A percentile compares a stretch with the other conserved stretches of the same genome.
Conservation (phyloP, 1,140 invertebrate species). For the Brachionus calyciflorus region DNA sequence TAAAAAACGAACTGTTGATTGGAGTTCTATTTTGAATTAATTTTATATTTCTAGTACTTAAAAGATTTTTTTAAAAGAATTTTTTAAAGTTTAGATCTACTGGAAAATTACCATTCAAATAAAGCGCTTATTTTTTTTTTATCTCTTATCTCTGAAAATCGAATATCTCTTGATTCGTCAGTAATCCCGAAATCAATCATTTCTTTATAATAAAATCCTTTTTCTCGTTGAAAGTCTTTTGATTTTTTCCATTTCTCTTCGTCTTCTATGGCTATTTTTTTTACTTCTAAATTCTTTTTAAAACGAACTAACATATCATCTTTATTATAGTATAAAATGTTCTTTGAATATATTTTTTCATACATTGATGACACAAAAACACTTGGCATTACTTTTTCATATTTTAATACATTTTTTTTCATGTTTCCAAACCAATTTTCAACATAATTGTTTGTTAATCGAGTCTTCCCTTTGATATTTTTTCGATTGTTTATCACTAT, state of each 20-base stretch:
- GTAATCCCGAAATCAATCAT: neutral
- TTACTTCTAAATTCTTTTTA: neutral
- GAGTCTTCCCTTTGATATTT: neutral
- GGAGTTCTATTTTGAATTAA: too few relatives aligned
- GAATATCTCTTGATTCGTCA: too few relatives aligned
- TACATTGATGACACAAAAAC: neutral
- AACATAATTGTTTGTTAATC: neutral
- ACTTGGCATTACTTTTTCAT: slow-evolving; percentile 13
- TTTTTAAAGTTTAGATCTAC: too few relatives aligned
- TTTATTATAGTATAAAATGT: neutral
- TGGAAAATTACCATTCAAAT: too few relatives aligned
- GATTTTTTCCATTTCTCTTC: neutral
- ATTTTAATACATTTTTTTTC: neutral
- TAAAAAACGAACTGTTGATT: too few relatives aligned
- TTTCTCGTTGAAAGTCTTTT: neutral
- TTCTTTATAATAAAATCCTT: slow-evolving; percentile 10
- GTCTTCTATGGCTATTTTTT: neutral
- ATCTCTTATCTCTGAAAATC: too few relatives aligned
- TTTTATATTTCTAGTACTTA: too few relatives aligned
- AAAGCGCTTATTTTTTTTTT: too few relatives aligned
- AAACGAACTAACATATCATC: neutral
- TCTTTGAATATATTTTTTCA: neutral
- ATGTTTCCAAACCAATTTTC: slow-evolving; percentile 4
- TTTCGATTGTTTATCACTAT: neutral
- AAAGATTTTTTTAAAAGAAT: too few relatives aligned